Conservation (phyloP, 2,888 invertebrate genomes). For the Chymomyza procnemis region DNA sequence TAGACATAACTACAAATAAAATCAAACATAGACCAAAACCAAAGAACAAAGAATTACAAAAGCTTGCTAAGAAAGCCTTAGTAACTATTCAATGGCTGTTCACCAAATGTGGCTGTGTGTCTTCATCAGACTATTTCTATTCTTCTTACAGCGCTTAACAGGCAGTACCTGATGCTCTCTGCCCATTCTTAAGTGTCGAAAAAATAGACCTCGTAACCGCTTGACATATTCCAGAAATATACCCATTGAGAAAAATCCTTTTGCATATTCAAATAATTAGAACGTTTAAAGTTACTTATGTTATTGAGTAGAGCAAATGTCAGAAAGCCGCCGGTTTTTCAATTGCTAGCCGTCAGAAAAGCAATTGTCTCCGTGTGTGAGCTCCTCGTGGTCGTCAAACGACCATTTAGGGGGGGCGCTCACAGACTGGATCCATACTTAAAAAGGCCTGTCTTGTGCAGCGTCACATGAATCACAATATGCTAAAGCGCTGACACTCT, state of each 20-base stretch:
- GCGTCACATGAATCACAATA: conserved; percentile 76
- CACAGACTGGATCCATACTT: conserved; percentile 15
- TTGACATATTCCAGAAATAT: background rate
- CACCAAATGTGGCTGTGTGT: no score
- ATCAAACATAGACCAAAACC: no score
- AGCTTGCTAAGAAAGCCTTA: no score
- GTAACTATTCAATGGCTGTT: no score
- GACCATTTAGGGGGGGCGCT: background rate
- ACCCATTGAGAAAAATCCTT: background rate
- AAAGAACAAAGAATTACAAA: no score
- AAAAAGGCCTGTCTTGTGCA: conserved; percentile 50
- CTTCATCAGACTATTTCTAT: no score
- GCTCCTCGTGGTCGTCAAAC: background rate
- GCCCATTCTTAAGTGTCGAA: background rate
- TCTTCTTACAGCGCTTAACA: no score
- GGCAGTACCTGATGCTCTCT: background rate
- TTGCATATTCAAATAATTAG: background rate
- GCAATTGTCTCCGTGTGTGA: conserved; percentile 25
- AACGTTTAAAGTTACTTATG: background rate
- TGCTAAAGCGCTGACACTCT: conserved; percentile 77
- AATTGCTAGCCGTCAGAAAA: background rate
- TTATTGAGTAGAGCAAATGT: background rate
- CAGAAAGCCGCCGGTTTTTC: conserved; percentile 36
- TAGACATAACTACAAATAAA: no score
- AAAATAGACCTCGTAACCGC: background rate